Evolutionary conservation across 2,113 vertebrate species (phyloP), one percentile per base, ranked within the genome.

Genomic region (Hippocampus mohnikei): DNA sequence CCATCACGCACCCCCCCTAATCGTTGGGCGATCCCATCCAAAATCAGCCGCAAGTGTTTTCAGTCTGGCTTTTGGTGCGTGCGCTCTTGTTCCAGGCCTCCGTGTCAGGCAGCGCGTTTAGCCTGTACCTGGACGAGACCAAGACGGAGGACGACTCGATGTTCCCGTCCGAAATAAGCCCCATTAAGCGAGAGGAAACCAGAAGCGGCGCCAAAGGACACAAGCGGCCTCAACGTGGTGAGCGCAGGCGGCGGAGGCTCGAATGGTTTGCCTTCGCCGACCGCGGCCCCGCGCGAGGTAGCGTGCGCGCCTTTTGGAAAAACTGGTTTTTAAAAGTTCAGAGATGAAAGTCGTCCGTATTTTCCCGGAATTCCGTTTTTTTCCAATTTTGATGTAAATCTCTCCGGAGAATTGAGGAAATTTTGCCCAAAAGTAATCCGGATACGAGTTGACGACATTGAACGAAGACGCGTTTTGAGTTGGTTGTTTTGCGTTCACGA

Each of bases 271-370:
- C 88, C 88, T 33, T 88, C 94, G 0, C 87, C 88, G 0, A 83
- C 93, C 0, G 85, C 96, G 4, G 95, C 96, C 77, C 92, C 98
- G 77, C 95, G 95, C 80, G 98, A 97, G 95, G 96, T 97, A 84
- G 37, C n/a, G 65, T 1, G 27, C 6, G n/a, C 50, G n/a, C 8
- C 2, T n/a, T 52, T 52, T 52, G 33, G 33, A 37, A 37, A 37
- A 33, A 29, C 2, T 5, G 33, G 0, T 0, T 37, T 37, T 37
- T 13, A n/a, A 55, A 18, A n/a, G n/a, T n/a, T n/a, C n/a, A n/a
- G n/a, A n/a, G n/a, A n/a, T n/a, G n/a, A n/a, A n/a, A n/a, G n/a
- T n/a, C n/a, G n/a, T n/a, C n/a, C n/a, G n/a, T n/a, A n/a, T n/a
- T n/a, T n/a, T n/a, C n/a, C n/a, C n/a, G n/a, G n/a, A n/a, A n/a